Evolutionary conservation across 2,888 invertebrate genomes (phyloP).

Genomic region (Nemoura dubitans): DNA sequence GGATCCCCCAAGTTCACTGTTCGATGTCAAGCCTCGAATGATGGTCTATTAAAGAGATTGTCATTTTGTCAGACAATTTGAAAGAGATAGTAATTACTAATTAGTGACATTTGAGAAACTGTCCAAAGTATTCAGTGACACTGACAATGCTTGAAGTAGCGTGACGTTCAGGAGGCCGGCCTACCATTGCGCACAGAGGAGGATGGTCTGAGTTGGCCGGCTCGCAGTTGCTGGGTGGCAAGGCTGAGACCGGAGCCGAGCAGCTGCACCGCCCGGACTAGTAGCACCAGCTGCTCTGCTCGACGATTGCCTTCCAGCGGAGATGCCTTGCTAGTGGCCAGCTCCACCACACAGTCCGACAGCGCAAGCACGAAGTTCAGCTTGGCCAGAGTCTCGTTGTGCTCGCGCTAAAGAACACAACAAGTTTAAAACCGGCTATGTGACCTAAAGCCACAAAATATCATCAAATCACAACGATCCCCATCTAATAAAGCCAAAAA

Average conservation of each 20-base stretch:
- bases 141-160: no score
- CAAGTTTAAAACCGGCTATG: no score
- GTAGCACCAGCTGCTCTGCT: constrained; percentile 84
- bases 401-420: constrained; percentile 75
- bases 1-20: no score
- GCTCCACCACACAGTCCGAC: constrained; percentile 92
- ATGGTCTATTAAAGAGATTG: neutral
- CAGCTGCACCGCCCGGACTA: constrained; percentile 91
- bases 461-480: no score
- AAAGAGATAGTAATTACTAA: no score
- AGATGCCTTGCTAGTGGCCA: constrained; percentile 81
- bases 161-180: constrained; percentile 52
- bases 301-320: constrained; percentile 69
- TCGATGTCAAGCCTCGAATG: no score
- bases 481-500: no score
- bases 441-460: no score
- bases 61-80: no score
- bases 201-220: constrained; percentile 88
- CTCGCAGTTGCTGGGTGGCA: constrained; percentile 86
- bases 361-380: constrained; percentile 95
- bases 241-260: constrained; percentile 93
- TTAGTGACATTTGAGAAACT: no score
- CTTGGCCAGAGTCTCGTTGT: constrained; percentile 96
- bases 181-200: constrained; percentile 89
- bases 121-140: no score